These are phyloP conservation scores for Drosophila fuyamai DNA, from an alignment of 1,140 invertebrate genomes.

Conservation along the genomic window DNA sequence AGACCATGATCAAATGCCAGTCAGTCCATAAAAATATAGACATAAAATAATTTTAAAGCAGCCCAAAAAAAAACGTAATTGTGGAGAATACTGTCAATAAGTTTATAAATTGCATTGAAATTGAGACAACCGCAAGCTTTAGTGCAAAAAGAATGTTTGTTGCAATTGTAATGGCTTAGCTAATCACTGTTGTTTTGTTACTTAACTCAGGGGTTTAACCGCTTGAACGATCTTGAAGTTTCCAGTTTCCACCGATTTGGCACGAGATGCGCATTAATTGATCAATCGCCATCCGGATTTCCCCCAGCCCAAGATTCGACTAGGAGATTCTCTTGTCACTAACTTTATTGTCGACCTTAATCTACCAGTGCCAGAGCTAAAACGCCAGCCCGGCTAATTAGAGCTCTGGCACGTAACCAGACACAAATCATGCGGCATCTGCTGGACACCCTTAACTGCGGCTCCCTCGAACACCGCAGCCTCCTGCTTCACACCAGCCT, in stretches of 20 bases:
- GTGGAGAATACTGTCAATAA: background rate
- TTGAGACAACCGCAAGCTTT: background rate
- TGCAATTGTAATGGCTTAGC: background rate
- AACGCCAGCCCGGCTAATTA: constrained; percentile 55
- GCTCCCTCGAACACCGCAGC: no score
- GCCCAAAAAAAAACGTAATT: background rate
- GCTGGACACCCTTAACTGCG: constrained; percentile 3
- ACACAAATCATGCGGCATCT: constrained; percentile 64
- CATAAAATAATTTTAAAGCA: background rate
- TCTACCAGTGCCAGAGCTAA: constrained; percentile 27
- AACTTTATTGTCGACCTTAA: constrained; percentile 35
- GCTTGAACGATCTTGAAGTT: constrained; percentile 7
- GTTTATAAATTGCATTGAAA: background rate
- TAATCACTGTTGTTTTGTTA: constrained; percentile 11
- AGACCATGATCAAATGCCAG: background rate
- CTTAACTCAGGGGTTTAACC: background rate
- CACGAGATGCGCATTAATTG: constrained; percentile 9
- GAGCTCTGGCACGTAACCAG: constrained; percentile 54
- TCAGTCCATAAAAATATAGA: constrained; percentile 1
- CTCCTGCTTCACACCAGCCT: constrained; percentile 2
- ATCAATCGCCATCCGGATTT: no score
- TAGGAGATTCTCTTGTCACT: constrained; percentile 6
- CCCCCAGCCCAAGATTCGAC: no score
- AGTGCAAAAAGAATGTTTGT: background rate
- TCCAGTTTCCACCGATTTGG: constrained; percentile 9